Evolutionary conservation across 2,113 vertebrate genomes (phyloP).

Genomic region (Poecile atricapillus): DNA sequence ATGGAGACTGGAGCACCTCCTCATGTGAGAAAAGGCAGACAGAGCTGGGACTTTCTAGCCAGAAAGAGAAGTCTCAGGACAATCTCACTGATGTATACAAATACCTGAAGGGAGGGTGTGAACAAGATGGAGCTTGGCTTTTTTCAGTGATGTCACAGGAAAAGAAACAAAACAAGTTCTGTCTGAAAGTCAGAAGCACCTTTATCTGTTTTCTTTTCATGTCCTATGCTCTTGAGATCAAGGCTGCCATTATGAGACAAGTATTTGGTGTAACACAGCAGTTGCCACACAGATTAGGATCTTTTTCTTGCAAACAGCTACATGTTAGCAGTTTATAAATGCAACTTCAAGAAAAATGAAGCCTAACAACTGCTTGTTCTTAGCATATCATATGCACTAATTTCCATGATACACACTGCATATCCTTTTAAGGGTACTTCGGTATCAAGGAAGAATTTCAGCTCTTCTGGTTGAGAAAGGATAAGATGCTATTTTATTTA

Average conservation of each 20-base stretch:
- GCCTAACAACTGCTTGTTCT: background rate
- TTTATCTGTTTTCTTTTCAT: background rate
- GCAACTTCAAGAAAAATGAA: background rate
- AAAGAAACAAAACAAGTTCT: background rate
- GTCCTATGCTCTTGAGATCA: background rate
- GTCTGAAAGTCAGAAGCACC: background rate
- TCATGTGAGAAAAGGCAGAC: background rate
- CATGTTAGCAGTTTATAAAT: background rate
- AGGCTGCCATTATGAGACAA: background rate
- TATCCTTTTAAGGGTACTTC: background rate
- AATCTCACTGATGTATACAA: background rate
- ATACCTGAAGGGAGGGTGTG: background rate
- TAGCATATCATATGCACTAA: background rate
- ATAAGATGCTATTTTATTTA: background rate
- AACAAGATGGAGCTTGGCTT: background rate
- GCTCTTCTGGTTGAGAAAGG: background rate
- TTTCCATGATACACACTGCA: background rate
- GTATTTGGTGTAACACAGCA: background rate
- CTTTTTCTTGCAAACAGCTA: background rate
- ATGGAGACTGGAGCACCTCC: background rate
- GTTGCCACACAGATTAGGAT: background rate
- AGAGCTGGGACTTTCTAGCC: background rate
- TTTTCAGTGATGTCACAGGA: background rate
- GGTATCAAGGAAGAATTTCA: background rate
- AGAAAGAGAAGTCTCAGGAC: background rate